Base-by-base conservation (phyloP, 2,888 invertebrate genomes). In the Synergus japonicus region DNA sequence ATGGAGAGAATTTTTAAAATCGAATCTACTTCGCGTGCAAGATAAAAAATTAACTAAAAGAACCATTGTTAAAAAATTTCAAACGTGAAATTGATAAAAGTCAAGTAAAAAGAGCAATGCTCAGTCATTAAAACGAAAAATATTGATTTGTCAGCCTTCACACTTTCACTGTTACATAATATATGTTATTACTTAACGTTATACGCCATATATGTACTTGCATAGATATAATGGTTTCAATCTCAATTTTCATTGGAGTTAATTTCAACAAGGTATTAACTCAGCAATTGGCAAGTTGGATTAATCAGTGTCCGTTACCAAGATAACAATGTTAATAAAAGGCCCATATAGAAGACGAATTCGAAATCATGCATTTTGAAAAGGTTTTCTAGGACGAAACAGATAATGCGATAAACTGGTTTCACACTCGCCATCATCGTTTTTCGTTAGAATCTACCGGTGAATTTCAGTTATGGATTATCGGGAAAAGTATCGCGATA, bases 91-190 rank as follows among this genome's bases (percentile, higher is more conserved):
- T 18, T 18, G 10, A 63, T 29, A 44, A 66, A 66, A n/a, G 9
- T 44, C n/a, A 41, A 4, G 37, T 46, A 69, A 29, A 49, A 29
- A 44, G 15, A 46, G 46, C 49, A 41, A 69, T 12, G 37, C 13
- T 66, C 54, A 41, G 18, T 41, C 76, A 41, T 49, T 60, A 69
- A 41, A 79, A 69, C 76, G 79, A 78, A 80, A 81, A 81, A 69
- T 15, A 69, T 49, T 69, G 44, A 29, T 49, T 69, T 46, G 29
- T 83, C 85, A 81, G 79, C 78, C 85, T 88, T 88, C 88, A 88
- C 87, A 88, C 88, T 87, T 88, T 87, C 87, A 88, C 88, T 88
- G 88, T 88, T 88, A 87, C 88, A 88, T 87, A 86, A 87, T 87
- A 86, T 80, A 67, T 79, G 78, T 80, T 63, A 73, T 73, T 54